Evolutionary conservation across 2,888 invertebrate species (phyloP).

Genomic region (Neelides folsomi): DNA sequence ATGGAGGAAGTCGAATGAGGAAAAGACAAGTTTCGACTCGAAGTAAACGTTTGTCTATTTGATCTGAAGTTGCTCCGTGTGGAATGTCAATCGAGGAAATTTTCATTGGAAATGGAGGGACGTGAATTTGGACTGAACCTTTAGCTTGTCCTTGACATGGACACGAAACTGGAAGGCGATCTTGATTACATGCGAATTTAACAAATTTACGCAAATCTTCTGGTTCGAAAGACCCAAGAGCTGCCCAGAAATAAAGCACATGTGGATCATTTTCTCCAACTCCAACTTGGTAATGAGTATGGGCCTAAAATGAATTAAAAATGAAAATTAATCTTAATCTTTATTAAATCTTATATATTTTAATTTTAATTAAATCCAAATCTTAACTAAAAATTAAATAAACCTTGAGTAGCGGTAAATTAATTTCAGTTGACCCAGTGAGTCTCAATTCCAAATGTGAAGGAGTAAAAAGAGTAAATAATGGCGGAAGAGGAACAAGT

Average conservation of each 20-base stretch:
- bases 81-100: slow-evolving; percentile 16
- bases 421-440: slow-evolving; percentile 14
- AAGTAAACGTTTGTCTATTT: slow-evolving; percentile 15
- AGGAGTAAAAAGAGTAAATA: slow-evolving; percentile 13
- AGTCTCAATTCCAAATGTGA: slow-evolving; percentile 9
- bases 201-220: slow-evolving; percentile 16
- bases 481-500: slow-evolving; percentile 11
- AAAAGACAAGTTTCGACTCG: slow-evolving; percentile 20
- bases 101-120: slow-evolving; percentile 20
- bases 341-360: too few species aligned
- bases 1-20: slow-evolving; percentile 15
- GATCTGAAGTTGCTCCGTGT: slow-evolving; percentile 3
- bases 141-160: slow-evolving; percentile 12
- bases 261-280: slow-evolving; percentile 16
- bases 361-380: too few species aligned
- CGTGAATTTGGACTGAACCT: slow-evolving; percentile 5
- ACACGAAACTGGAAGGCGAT: slow-evolving; percentile 14
- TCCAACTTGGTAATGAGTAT: slow-evolving; percentile 19
- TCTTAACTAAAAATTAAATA: not conserved
- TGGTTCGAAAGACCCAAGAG: slow-evolving; percentile 12
- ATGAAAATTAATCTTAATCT: too few species aligned
- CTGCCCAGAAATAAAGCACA: slow-evolving; percentile 17
- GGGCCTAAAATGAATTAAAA: slow-evolving; percentile 3
- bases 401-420: slow-evolving; percentile 11
- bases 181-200: slow-evolving; percentile 15